Conservation (phyloP, 2,113 vertebrate genomes). For the Macrotus californicus region DNA sequence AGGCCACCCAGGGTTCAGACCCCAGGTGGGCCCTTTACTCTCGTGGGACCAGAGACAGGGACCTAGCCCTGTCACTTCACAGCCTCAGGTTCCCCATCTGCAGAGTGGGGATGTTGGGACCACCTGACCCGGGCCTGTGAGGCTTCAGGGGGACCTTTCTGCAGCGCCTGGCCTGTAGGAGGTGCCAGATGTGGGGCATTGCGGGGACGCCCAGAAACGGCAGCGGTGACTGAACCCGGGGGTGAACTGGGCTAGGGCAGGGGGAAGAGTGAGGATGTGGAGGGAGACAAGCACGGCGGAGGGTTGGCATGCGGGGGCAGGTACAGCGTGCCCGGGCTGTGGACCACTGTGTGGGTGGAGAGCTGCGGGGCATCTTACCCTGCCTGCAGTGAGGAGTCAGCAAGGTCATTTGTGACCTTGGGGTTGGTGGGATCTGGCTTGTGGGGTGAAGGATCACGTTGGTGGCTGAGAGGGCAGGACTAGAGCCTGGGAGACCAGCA, state of each 20-base stretch:
- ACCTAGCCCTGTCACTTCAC: background rate
- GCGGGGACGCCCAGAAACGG: too few species aligned
- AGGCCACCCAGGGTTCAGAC: background rate
- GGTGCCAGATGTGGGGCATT: too few species aligned
- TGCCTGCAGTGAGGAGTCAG: background rate
- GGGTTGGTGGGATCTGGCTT: background rate
- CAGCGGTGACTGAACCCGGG: background rate
- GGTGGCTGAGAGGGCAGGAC: background rate
- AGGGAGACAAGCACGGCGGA: background rate
- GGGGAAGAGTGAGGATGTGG: background rate
- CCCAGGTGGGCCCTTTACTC: background rate
- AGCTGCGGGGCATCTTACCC: background rate
- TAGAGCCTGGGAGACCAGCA: background rate
- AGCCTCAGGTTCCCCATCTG: background rate
- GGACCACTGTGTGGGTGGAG: background rate
- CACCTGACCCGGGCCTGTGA: background rate
- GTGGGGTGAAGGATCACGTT: background rate
- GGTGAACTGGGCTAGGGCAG: background rate
- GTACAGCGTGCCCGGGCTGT: accelerated
- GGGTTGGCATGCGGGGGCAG: background rate
- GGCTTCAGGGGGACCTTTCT: background rate
- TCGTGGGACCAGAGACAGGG: background rate
- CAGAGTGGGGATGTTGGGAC: background rate
- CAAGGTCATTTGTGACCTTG: background rate
- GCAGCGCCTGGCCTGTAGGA: too few species aligned